phyloP scores from a whole-genome alignment of 1,140 invertebrate species.

The Campoletis sonorensis region DNA sequence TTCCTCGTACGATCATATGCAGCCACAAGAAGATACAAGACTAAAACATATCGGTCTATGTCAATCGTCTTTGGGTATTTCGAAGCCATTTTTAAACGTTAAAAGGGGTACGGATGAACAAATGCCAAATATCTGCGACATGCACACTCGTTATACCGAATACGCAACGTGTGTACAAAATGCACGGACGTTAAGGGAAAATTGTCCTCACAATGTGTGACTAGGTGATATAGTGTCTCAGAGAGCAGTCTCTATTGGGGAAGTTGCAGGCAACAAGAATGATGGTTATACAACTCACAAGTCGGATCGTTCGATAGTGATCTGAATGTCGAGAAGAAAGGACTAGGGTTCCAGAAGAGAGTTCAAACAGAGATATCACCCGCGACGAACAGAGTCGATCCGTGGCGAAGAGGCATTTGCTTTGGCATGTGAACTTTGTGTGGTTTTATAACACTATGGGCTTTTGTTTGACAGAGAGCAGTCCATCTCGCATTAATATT shows the following conservation, averaged over 20 bases:
- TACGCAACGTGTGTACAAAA: background rate
- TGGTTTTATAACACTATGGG: slow-evolving; percentile 8
- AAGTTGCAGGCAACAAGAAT: slow-evolving; percentile 47
- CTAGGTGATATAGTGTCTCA: slow-evolving; percentile 29
- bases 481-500: slow-evolving; percentile 63
- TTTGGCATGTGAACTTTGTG: background rate
- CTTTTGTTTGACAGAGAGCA: background rate
- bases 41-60: background rate
- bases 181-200: background rate
- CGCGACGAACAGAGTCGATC: slow-evolving; percentile 57
- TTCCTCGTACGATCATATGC: slow-evolving; percentile 34
- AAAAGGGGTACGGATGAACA: background rate
- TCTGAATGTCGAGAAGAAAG: slow-evolving; percentile 52
- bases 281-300: slow-evolving; percentile 63
- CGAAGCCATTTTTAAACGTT: background rate
- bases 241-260: slow-evolving; percentile 23
- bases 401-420: slow-evolving; percentile 14
- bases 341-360: slow-evolving; percentile 52
- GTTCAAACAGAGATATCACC: slow-evolving; percentile 67
- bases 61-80: slow-evolving; percentile 10
- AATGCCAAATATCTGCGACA: background rate
- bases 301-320: slow-evolving; percentile 59
- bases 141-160: slow-evolving; percentile 1
- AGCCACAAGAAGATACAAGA: background rate
- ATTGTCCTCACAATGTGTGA: slow-evolving; percentile 43